Evolutionary conservation across 2,113 vertebrate species (phyloP).

Genomic region (Furnarius figulus): DNA sequence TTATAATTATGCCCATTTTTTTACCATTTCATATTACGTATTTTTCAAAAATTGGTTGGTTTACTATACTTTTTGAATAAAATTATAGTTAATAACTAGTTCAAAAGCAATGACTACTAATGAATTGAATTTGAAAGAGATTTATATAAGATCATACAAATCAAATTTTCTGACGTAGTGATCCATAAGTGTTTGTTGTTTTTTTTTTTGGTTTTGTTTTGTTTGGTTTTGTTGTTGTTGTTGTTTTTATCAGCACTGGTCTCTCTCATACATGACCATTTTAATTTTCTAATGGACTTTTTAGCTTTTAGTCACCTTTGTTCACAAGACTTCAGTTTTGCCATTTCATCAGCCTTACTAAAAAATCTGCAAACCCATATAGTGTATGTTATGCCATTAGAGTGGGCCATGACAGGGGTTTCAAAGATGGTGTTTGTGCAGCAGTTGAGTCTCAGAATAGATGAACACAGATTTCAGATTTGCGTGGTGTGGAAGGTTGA

Average conservation of each 20-base stretch:
- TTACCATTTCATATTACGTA: not conserved
- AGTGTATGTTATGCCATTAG: not conserved
- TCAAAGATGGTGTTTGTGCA: not conserved
- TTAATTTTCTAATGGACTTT: not conserved
- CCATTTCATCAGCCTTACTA: not conserved
- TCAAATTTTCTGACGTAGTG: not conserved
- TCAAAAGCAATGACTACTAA: not conserved
- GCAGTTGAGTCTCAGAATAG: not conserved
- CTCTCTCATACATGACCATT: not conserved
- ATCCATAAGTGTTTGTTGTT: fast-evolving
- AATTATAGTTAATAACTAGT: not conserved
- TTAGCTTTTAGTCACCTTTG: not conserved
- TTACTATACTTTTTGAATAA: not conserved
- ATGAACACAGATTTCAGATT: not conserved
- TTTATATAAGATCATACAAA: not conserved
- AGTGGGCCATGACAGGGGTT: not conserved
- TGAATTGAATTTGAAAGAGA: not conserved
- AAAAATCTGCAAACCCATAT: not conserved
- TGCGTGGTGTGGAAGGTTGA: too few relatives aligned
- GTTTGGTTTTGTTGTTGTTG: too few relatives aligned
- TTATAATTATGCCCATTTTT: not conserved
- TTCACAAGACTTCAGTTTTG: not conserved
- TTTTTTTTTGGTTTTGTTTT: too few relatives aligned
- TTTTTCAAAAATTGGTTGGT: not conserved
- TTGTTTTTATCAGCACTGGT: not conserved